Conservation (phyloP, 1,140 invertebrate genomes). For the Diprion similis region DNA sequence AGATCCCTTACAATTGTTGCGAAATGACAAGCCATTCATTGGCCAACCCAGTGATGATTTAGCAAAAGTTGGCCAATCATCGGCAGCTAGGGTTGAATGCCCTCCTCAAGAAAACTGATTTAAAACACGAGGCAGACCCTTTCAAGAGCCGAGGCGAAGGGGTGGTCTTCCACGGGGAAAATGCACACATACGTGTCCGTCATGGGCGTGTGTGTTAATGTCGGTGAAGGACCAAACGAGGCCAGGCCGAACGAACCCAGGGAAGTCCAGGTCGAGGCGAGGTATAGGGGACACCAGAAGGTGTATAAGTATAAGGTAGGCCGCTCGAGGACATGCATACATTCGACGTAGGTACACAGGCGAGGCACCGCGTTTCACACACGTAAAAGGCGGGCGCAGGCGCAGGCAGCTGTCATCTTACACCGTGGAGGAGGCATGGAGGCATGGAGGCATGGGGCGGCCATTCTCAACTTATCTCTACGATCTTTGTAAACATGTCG, state of each 20-base stretch:
- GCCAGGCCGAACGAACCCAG: too few species aligned
- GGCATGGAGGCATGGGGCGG: constrained; percentile 41
- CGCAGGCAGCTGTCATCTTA: constrained; percentile 63
- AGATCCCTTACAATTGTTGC: too few species aligned
- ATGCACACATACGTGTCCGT: too few species aligned
- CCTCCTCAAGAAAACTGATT: neutral
- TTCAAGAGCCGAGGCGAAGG: too few species aligned
- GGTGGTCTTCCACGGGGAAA: too few species aligned
- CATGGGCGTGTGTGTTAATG: too few species aligned
- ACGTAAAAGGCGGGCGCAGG: constrained; percentile 41
- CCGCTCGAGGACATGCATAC: neutral
- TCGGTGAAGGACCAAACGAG: too few species aligned
- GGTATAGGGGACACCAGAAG: neutral
- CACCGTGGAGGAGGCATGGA: constrained; percentile 55
- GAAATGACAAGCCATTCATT: neutral
- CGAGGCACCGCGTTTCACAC: constrained; percentile 10
- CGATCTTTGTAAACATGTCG: constrained; percentile 65
- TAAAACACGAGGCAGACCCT: neutral
- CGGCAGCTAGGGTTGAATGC: neutral
- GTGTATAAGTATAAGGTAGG: neutral
- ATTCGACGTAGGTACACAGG: neutral
- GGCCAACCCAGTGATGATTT: neutral
- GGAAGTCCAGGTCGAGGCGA: too few species aligned
- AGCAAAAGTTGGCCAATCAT: neutral
- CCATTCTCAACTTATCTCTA: constrained; percentile 64